Evolutionary conservation across 2,888 invertebrate genomes (phyloP).

Genomic region (Miltochrista miniata): DNA sequence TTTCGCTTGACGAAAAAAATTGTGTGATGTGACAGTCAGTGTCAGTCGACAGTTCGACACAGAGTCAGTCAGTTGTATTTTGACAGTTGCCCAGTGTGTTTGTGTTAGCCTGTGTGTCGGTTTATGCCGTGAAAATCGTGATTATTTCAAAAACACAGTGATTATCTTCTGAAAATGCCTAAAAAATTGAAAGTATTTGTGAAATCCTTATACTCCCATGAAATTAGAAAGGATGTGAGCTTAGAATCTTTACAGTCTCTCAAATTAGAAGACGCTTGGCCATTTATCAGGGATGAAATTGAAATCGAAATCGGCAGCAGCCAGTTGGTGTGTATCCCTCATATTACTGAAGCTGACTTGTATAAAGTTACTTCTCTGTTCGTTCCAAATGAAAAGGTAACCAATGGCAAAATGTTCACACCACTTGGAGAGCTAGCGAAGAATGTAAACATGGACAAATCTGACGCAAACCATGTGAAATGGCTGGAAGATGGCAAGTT

Average conservation of each 20-base stretch:
- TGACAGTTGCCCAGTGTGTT: too few species aligned
- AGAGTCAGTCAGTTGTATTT: slow-evolving; percentile 40
- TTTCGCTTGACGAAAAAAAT: too few species aligned
- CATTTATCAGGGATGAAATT: slow-evolving; percentile 80
- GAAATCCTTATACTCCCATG: slow-evolving; percentile 77
- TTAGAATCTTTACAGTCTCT: slow-evolving; percentile 72
- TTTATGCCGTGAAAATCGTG: slow-evolving; percentile 7
- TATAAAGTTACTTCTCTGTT: slow-evolving; percentile 78
- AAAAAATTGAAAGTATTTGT: slow-evolving; percentile 79
- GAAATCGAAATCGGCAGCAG: slow-evolving; percentile 80
- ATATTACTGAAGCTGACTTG: slow-evolving; percentile 78
- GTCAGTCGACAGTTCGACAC: too few species aligned
- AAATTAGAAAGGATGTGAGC: slow-evolving; percentile 80
- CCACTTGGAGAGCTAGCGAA: slow-evolving; percentile 71
- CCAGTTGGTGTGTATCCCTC: slow-evolving; percentile 78
- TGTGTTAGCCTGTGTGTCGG: too few species aligned
- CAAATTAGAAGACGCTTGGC: slow-evolving; percentile 79
- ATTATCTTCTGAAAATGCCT: slow-evolving; percentile 60
- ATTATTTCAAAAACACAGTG: slow-evolving; percentile 12
- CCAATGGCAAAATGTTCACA: slow-evolving; percentile 75
- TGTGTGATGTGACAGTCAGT: too few species aligned
- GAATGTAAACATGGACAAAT: slow-evolving; percentile 70
- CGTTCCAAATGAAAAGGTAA: slow-evolving; percentile 74
- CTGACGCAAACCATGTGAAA: slow-evolving; percentile 65
- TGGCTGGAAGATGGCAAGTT: slow-evolving; percentile 68